Evolutionary conservation across 2,888 invertebrate genomes (phyloP), one percentile per base, ranked within the genome.

Genomic region (Phyto melanocephala): DNA sequence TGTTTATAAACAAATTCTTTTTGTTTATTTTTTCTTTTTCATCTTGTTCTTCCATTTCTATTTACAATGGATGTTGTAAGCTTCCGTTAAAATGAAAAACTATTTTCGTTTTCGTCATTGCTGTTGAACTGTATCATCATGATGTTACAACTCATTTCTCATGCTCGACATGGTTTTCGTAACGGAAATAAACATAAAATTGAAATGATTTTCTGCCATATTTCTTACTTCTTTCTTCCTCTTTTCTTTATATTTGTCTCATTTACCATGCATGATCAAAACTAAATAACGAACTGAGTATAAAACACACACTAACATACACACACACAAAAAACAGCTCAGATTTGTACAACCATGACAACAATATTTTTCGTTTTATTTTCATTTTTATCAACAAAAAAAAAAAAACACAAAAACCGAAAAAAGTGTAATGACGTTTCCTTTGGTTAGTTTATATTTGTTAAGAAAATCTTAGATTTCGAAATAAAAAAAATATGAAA

Each of bases 161-260:
- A 80, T 83, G 80, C 80, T 68, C 80, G 72, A 80, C 76, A 77
- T 80, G 80, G 58, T 80, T 83, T 75, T 80, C 62, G 65, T 70
- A 82, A 79, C 82, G 78, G 78, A 82, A 82, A 75, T 75, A 78
- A 82, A 82, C 65, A 82, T 71, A 67, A 75, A 82, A 75, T 72
- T 79, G 75, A 82, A 82, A 82, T 71, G 79, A 82, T 82, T 82
- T 82, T 79, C 79, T 65, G 67, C 74, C 52, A 63, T 75, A 60
- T 72, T 72, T 68, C 58, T 58, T 58, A 65, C 11, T 37, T 40
- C 8, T 42, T 56, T 56, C 20, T 8, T 24, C 40, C 28, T 8
- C 24, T 35, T 22, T 47, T 40, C 50, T 60, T 58, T 60, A 45
- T 52, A 54, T 47, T 70, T 77, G 50, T 79, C 72, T 79, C 72